Evolutionary conservation across 2,888 invertebrate species (phyloP).

Genomic region (Hirtodrosophila alboralis): DNA sequence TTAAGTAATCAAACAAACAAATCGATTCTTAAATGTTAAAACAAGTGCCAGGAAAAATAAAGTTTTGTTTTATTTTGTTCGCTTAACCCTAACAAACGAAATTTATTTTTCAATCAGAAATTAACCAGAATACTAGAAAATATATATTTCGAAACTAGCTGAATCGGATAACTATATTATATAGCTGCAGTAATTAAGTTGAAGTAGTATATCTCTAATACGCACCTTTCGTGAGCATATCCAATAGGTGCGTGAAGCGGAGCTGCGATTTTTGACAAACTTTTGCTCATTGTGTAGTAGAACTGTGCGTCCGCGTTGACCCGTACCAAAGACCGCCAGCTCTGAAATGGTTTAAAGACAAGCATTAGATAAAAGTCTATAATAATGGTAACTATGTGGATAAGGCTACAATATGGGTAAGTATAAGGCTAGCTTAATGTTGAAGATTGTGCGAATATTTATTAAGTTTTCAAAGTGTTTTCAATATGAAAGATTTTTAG

Average conservation of each 20-base stretch:
- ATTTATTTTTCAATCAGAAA: no score
- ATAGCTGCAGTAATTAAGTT: no score
- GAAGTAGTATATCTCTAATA: no score
- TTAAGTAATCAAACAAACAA: no score
- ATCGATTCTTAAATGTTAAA: no score
- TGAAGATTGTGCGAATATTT: conserved; percentile 24
- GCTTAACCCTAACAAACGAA: no score
- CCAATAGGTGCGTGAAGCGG: conserved; percentile 83
- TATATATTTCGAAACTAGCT: no score
- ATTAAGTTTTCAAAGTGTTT: conserved; percentile 28
- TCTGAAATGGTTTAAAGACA: conserved; percentile 67
- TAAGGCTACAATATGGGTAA: conserved; percentile 10
- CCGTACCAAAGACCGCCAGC: conserved; percentile 81
- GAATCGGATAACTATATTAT: no score
- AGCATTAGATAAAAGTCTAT: conserved; percentile 15
- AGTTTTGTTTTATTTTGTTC: no score
- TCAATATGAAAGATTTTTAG: conserved; percentile 16
- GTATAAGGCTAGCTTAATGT: conserved; percentile 21
- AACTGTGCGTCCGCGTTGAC: conserved; percentile 83
- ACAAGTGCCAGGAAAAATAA: no score
- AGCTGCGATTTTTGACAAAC: conserved; percentile 83
- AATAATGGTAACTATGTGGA: not conserved
- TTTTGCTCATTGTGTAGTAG: conserved; percentile 78
- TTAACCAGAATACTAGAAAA: no score
- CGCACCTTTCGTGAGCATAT: conserved; percentile 83